Evolutionary conservation across 2,888 invertebrate species (phyloP).

Genomic region (Hedya salicella): DNA sequence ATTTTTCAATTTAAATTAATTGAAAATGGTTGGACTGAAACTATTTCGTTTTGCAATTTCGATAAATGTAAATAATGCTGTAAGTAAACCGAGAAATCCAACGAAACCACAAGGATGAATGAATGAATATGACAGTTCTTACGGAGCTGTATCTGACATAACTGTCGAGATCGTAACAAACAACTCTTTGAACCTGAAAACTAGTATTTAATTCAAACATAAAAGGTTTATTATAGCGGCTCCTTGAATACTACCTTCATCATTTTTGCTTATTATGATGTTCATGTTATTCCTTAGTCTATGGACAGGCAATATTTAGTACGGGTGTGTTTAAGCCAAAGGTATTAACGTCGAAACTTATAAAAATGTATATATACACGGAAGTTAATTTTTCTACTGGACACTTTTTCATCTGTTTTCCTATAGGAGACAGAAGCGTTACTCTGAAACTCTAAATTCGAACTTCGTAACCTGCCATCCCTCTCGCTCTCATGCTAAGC

Average conservation of each 20-base stretch:
- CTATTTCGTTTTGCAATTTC: conserved; percentile 36
- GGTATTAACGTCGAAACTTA: background rate
- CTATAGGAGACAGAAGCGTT: too few species aligned
- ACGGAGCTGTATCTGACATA: conserved; percentile 21
- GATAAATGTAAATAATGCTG: conserved; percentile 44
- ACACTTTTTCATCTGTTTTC: too few species aligned
- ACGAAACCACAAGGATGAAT: conserved; percentile 43
- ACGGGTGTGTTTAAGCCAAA: background rate
- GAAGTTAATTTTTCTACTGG: too few species aligned
- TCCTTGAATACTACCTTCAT: background rate
- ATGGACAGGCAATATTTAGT: conserved; percentile 16
- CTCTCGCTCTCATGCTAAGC: too few species aligned
- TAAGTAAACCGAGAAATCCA: conserved; percentile 43
- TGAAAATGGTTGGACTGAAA: conserved; percentile 16
- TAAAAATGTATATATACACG: background rate
- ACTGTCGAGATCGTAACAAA: conserved; percentile 9
- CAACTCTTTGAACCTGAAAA: background rate
- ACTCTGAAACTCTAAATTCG: too few species aligned
- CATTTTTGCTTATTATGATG: conserved; percentile 1
- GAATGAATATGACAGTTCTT: conserved; percentile 43
- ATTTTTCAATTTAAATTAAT: conserved; percentile 27
- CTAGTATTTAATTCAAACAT: accelerated
- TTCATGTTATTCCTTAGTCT: conserved; percentile 24
- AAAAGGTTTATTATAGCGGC: background rate
- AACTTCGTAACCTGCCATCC: too few species aligned